Evolutionary conservation across 2,113 vertebrate species (phyloP).

Genomic region (Alethe castanea): DNA sequence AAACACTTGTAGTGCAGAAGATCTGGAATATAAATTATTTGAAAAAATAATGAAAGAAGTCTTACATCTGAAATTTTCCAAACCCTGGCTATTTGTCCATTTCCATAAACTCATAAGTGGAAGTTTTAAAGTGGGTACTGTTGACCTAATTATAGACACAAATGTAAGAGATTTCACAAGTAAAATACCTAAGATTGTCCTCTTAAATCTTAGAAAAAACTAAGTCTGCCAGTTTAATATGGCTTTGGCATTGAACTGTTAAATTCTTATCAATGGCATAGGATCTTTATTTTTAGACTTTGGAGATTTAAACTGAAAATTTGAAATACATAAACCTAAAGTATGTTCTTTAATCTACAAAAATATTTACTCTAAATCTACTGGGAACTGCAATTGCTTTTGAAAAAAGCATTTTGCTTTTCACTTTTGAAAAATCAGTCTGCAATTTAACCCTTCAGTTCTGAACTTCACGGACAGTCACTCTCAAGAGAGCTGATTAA

Average conservation of each 20-base stretch:
- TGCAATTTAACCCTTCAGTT: background rate
- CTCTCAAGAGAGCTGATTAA: background rate
- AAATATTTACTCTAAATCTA: background rate
- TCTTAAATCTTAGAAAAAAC: background rate
- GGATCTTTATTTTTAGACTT: background rate
- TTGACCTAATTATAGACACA: background rate
- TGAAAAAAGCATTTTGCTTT: too few relatives aligned
- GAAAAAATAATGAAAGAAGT: background rate
- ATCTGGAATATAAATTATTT: background rate
- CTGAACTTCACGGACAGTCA: background rate
- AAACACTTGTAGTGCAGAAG: background rate
- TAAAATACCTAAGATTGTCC: background rate
- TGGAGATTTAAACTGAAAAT: background rate
- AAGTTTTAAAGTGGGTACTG: background rate
- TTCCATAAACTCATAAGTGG: background rate
- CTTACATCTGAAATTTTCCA: background rate
- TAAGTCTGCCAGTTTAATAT: background rate
- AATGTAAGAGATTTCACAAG: background rate
- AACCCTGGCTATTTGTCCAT: background rate
- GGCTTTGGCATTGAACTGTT: background rate
- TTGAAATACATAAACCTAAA: background rate
- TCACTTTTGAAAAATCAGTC: background rate
- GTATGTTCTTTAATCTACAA: background rate
- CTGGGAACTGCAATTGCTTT: background rate
- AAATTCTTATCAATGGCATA: rapidly evolving